phyloP scores from a whole-genome alignment of 2,888 invertebrate genomes.

The Teinopalpus imperialis region DNA sequence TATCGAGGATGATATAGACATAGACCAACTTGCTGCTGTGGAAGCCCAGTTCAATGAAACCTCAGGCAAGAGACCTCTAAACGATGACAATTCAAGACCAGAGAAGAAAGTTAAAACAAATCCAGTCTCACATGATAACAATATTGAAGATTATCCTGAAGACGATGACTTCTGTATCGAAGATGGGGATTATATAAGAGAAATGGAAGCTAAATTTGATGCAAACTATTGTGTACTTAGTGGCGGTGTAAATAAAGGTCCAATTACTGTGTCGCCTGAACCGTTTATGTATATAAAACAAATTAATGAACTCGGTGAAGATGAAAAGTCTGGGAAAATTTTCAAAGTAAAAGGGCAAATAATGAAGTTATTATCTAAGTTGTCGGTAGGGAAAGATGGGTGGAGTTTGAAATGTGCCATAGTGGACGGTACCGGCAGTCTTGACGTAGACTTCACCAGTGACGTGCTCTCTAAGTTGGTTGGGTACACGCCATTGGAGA shows the following conservation, averaged over 20 bases:
- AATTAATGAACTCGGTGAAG: conserved; percentile 53
- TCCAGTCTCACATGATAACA: conserved; percentile 32
- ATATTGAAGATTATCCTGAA: conserved; percentile 52
- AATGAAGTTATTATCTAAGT: conserved; percentile 75
- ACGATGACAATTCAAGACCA: conserved; percentile 39
- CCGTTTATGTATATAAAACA: conserved; percentile 74
- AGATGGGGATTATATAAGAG: conserved; percentile 62
- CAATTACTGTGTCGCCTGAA: conserved; percentile 42
- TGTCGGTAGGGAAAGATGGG: conserved; percentile 72
- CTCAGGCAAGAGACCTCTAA: conserved; percentile 45
- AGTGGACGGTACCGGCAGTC: conserved; percentile 78
- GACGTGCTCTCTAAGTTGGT: conserved; percentile 77
- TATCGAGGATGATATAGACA: conserved; percentile 63
- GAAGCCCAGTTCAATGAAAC: conserved; percentile 53
- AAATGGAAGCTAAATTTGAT: conserved; percentile 57
- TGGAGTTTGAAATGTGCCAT: conserved; percentile 82
- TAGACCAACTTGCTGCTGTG: conserved; percentile 59
- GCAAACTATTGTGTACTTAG: conserved; percentile 33
- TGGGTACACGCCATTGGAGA: conserved; percentile 70
- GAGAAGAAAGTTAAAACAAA: conserved; percentile 57
- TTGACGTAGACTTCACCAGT: conserved; percentile 81
- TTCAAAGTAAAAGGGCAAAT: conserved; percentile 82
- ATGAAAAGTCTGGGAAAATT: conserved; percentile 57
- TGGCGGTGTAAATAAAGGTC: conserved; percentile 30
- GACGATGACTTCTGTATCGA: conserved; percentile 55